These are phyloP conservation scores for Eubucco bourcierii DNA, from an alignment of 2,113 vertebrate genomes.

Conservation along the genomic window DNA sequence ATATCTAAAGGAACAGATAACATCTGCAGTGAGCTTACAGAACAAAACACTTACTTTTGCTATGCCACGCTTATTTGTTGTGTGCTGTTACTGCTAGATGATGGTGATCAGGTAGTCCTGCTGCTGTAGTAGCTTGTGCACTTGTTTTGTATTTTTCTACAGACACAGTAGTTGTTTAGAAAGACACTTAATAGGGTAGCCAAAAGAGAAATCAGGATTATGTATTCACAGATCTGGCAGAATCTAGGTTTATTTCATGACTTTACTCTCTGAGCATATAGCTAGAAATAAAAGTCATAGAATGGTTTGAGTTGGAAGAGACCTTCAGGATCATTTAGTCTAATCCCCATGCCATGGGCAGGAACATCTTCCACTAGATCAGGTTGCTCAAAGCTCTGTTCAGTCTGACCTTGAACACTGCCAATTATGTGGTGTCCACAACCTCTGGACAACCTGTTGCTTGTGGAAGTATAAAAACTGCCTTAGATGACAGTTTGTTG, in stretches of 20 bases:
- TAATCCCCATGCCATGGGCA: background rate
- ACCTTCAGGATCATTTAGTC: background rate
- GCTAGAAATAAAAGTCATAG: background rate
- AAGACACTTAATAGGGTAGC: background rate
- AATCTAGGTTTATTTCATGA: background rate
- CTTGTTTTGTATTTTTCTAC: background rate
- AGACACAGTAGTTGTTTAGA: background rate
- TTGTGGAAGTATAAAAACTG: background rate
- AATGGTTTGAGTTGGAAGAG: background rate
- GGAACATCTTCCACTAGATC: background rate
- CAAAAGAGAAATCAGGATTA: background rate
- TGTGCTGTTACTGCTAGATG: background rate
- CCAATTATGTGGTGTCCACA: too few relatives aligned
- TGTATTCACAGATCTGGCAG: background rate
- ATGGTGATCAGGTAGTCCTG: background rate
- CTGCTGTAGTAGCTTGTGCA: background rate
- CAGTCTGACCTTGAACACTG: background rate
- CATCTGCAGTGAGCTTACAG: background rate
- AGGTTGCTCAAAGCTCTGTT: background rate
- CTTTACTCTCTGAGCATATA: background rate
- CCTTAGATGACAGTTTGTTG: background rate
- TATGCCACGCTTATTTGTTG: background rate
- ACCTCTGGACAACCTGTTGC: background rate
- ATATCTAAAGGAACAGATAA: background rate
- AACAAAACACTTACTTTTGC: background rate